Base-by-base conservation (phyloP, 2,113 vertebrate species). In the Lates calcarifer region DNA sequence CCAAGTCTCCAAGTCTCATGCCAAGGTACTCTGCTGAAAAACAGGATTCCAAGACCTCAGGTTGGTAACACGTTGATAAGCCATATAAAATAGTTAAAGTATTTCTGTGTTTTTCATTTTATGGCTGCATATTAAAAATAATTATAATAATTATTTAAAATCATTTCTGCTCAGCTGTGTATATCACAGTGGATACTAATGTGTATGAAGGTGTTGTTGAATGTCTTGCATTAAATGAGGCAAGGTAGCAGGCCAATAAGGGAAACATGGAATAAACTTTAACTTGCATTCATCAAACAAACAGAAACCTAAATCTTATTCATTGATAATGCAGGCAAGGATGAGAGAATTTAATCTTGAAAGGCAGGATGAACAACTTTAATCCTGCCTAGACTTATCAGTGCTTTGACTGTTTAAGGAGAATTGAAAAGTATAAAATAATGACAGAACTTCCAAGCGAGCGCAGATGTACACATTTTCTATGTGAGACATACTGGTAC, bases 321-420 rank as follows among this genome's bases (percentile, higher is more conserved):
- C 58, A 56, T 45, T 86, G 65, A 81, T 87, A 84, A 83, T 65
- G 77, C 45, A 41, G 31, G 31, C 65, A 61, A 76, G 81, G 83
- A 88, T 87, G 75, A 86, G 51, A 18, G 43, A 55, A 47, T 81
- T 79, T 75, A 76, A 85, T 87, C 81, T 73, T 85, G 55, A 74
- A 65, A 75, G 55, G 55, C 49, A 62, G 57, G 81, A 71, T 81
- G 71, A 67, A 69, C 43, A 49, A 41, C 22, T 81, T 83, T 65
- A 77, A 87, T 82, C 79, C 63, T 70, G 82, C 13, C 28, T 49
- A 26, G 57, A 77, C 14, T 68, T 81, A 81, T 63, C 71, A 68
- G 73, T 24, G 37, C 20, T 77, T 79, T 69, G 69, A 49, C 74
- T 77, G 67, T 76, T 79, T 43, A 58, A 69, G 39, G 20, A 47